Evolutionary conservation across 2,113 vertebrate species (phyloP), one percentile per base, ranked within the genome.

Genomic region (Calypte anna): DNA sequence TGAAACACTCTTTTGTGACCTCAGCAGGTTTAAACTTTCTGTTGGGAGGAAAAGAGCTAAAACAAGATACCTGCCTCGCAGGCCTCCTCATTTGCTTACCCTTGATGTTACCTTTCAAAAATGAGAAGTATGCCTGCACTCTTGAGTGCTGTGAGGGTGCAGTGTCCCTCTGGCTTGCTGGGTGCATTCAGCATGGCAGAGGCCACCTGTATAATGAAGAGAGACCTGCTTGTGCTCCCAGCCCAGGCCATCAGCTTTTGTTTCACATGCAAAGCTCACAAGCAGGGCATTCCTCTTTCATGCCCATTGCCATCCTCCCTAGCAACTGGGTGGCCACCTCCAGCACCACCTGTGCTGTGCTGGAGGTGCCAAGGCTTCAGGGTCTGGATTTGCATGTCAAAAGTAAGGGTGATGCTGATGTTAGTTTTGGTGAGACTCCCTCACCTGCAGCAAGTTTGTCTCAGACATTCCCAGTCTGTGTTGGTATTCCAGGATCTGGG

Each of bases 331-430:
- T 20, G 2, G 1, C 46, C 61, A 23, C 3, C 12, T 25, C 44
- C 0, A 0, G 28, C 7, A 38, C 17, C 1, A 0, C 15, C 15
- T 0, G 0, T 20, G 40, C 25, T 76, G 43, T 48, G 51, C 44
- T 14, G 3, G 48, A 21, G 48, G 6, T n/a, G n/a, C 33, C 1
- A 2, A 9, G 1, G 6, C 30, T 61, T 24, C 22, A 1, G 1
- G 25, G 13, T 28, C 17, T 59, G 44, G 50, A 48, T 63, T 58
- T 59, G 57, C 25, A 69, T 21, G 11, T 23, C 19, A 28, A 22
- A 1, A 1, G 12, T 22, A 31, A 79, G 15, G 14, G 20, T 63
- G 38, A 3, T 53, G 36, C 12, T 59, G 19, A 12, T 40, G 31
- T n/a, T 27, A 17, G 31, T 14, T 82, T 48, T 18, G 4, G 28